Percentiles rank a stretch among this genome's conserved stretches.
Evolutionary conservation across 2,797 vertebrate genomes (phyloP).

Genomic region (Muraenolepis orangiensis): DNA sequence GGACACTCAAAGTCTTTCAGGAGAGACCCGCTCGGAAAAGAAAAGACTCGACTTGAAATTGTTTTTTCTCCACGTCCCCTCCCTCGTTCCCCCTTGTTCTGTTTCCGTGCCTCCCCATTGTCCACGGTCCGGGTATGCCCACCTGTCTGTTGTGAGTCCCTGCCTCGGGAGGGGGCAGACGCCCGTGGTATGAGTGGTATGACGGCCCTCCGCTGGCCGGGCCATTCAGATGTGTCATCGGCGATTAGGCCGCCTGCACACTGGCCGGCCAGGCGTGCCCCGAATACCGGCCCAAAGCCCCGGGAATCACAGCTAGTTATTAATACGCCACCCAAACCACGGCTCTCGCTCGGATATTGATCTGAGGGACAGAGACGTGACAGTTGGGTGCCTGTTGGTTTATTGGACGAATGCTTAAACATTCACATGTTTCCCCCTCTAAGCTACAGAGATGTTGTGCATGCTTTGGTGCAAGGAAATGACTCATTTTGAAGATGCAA

Average conservation of each 20-base stretch:
- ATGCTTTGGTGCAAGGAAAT: neutral
- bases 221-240: constrained; percentile 62
- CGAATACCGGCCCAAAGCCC: constrained; percentile 48
- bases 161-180: constrained; percentile 34
- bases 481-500: neutral
- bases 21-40: neutral
- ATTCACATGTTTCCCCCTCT: neutral
- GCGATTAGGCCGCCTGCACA: constrained; percentile 63
- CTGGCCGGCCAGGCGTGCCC: constrained; percentile 50
- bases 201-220: constrained; percentile 46
- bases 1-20: neutral
- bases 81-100: constrained; percentile 22
- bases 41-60: neutral
- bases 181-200: constrained; percentile 57
- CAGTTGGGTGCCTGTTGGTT: too few species aligned
- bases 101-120: constrained; percentile 52
- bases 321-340: constrained; percentile 48
- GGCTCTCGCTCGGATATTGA: constrained; percentile 18
- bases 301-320: constrained; percentile 36
- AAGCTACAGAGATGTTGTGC: neutral
- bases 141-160: constrained; percentile 56
- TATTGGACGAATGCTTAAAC: neutral
- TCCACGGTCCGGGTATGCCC: constrained; percentile 36
- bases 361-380: neutral
- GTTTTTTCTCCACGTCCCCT: neutral